Evolutionary conservation across 37 sponge, comb jelly and placozoan species (phyloP).

Genomic region (Beroe ovata): DNA sequence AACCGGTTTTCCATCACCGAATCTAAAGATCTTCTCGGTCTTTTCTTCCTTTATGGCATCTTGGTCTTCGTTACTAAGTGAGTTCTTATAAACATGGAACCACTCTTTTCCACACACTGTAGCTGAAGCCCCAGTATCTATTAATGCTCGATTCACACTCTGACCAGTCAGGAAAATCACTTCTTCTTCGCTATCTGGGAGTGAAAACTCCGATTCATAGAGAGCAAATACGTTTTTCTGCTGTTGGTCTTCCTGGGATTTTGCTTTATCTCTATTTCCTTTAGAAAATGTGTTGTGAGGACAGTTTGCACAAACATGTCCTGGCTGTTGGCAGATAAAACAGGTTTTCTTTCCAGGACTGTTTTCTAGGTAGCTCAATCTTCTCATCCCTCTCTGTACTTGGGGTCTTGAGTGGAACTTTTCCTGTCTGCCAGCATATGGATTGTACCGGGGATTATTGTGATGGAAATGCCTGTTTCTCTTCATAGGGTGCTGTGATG

Average conservation of each 20-base stretch:
- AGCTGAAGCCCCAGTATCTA: constrained; percentile 1
- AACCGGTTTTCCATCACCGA: neutral
- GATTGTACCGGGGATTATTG: neutral
- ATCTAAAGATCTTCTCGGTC: neutral
- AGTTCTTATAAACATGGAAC: neutral
- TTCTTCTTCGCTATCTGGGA: neutral
- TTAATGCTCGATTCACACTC: neutral
- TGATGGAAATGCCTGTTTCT: neutral
- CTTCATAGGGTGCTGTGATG: neutral
- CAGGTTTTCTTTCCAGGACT: neutral
- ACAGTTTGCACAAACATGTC: neutral
- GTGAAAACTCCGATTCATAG: neutral
- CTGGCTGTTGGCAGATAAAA: neutral
- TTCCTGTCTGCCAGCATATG: neutral
- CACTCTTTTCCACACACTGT: constrained; percentile 5
- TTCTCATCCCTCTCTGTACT: neutral
- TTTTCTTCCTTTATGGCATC: neutral
- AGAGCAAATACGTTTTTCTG: neutral
- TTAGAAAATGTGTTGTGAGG: neutral
- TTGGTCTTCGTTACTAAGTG: neutral
- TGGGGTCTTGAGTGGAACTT: no score
- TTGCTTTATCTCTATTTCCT: neutral
- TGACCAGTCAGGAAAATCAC: constrained; percentile 1
- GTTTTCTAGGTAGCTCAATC: neutral
- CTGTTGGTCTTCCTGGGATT: neutral